Evolutionary conservation across 2,113 vertebrate species (phyloP), one percentile per base, ranked within the genome.

Genomic region (Sterrhoptilus dennistouni): DNA sequence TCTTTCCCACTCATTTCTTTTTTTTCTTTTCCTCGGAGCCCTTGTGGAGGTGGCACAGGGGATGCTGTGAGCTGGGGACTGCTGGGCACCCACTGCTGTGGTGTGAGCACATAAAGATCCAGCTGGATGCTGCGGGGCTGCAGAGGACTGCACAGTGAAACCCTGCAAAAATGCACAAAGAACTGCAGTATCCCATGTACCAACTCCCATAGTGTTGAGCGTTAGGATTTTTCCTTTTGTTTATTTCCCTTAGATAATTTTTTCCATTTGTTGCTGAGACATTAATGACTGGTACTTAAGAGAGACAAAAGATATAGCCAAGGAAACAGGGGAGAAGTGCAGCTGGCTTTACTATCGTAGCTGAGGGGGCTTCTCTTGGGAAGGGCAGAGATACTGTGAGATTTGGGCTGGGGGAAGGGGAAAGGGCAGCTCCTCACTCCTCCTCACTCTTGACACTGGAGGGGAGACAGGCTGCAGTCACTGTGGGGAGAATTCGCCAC

Each of bases 401-500:
- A 44, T 31, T 57, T 49, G 52, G 22, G 78, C n/a, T 27, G 8
- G 11, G 23, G 9, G 16, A 24, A 28, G 14, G 31, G 9, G 12
- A 28, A 29, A n/a, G 31, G 31, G 12, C 22, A 47, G 22, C n/a
- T 57, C 17, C 40, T 47, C 5, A 2, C 6, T 66, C 3, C 13
- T 36, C 31, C 16, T 66, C 0, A 0, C 16, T 56, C 40, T 38
- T 0, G 0, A 10, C 17, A 22, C 4, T 4, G 22, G 13, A 57
- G 42, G 11, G 13, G 13, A 38, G 10, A 57, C 22, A 33, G 42
- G 17, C 22, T 81, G 27, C 2, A 1, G 17, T 13, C 2, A 1
- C 52, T 56, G 21, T 25, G 52, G 28, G 11, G 31, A 38, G 28
- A 68, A 57, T 17, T 80, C 1, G 2, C 7, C 12, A n/a, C n/a